These are phyloP conservation scores for Hippocampus zosterae DNA, from an alignment of 2,113 vertebrate genomes.

Conservation along the genomic window DNA sequence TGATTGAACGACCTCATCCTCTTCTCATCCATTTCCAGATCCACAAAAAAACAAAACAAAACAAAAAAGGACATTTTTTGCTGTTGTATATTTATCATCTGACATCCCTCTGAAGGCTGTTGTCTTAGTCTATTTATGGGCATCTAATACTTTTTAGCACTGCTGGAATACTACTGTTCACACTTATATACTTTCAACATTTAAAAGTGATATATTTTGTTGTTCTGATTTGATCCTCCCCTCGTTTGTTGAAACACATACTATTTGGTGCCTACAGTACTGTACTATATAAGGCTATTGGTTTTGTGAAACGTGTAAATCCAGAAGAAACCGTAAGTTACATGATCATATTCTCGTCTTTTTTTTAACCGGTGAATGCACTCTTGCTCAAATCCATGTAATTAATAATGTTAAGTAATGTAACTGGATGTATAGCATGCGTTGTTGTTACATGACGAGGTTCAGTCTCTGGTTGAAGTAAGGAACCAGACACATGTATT, in stretches of 20 bases:
- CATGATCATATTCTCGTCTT: neutral
- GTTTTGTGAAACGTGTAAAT: neutral
- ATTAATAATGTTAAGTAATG: neutral
- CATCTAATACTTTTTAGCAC: neutral
- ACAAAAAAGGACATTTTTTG: neutral
- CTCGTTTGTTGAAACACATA: neutral
- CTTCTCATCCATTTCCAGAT: neutral
- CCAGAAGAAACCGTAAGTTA: neutral
- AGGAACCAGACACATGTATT: slow-evolving; percentile 60
- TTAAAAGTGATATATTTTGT: no score
- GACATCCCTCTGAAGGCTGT: no score
- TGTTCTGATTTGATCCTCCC: no score
- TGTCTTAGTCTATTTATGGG: no score
- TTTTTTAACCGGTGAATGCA: neutral
- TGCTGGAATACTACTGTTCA: no score
- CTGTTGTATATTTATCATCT: neutral
- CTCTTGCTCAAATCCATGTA: neutral
- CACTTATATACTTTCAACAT: no score
- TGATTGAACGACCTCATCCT: neutral
- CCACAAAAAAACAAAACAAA: neutral
- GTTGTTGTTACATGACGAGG: neutral
- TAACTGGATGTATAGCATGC: neutral
- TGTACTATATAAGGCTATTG: no score
- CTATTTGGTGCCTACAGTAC: no score
- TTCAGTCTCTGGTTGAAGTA: slow-evolving; percentile 44